A percentile compares a stretch with the other conserved stretches of the same genome.
Evolutionary conservation across 2,888 invertebrate genomes (phyloP).

Genomic region (Rhodophaea formosa): DNA sequence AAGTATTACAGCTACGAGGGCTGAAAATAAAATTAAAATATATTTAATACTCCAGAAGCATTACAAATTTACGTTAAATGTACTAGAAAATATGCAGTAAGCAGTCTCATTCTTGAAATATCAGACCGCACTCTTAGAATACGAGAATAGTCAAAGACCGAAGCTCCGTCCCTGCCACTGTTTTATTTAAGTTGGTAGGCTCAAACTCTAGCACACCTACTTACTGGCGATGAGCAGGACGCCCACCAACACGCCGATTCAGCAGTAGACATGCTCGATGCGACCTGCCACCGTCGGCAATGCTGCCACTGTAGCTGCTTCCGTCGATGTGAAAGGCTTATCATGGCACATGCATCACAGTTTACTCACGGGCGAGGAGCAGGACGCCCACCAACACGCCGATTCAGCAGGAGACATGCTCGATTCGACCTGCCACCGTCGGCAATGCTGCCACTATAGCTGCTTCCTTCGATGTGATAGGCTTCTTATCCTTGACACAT

Average conservation of each 20-base stretch:
- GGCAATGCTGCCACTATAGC: conserved; percentile 32
- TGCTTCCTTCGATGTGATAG: conserved; percentile 63
- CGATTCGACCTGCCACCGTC: conserved; percentile 59
- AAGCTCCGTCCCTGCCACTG: too few relatives aligned
- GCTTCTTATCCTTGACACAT: not conserved
- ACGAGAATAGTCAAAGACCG: too few relatives aligned
- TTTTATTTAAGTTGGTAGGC: too few relatives aligned
- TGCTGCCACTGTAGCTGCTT: not conserved
- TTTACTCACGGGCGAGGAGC: conserved; percentile 69
- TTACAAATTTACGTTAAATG: not conserved
- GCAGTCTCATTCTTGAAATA: too few relatives aligned
- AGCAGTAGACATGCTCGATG: too few relatives aligned
- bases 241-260: conserved; percentile 58
- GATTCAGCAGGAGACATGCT: conserved; percentile 77
- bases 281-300: too few relatives aligned
- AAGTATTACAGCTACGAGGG: conserved; percentile 77
- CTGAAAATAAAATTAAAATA: conserved; percentile 38
- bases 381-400: conserved; percentile 77
- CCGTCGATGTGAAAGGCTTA: too few relatives aligned
- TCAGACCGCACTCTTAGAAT: too few relatives aligned
- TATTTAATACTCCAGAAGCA: conserved; percentile 5
- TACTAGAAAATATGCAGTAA: too few relatives aligned
- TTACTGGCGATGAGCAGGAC: conserved; percentile 78
- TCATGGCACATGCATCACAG: too few relatives aligned
- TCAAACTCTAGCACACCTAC: too few relatives aligned